Base-by-base conservation (phyloP, 2,113 vertebrate genomes). In the Capreolus pygargus region DNA sequence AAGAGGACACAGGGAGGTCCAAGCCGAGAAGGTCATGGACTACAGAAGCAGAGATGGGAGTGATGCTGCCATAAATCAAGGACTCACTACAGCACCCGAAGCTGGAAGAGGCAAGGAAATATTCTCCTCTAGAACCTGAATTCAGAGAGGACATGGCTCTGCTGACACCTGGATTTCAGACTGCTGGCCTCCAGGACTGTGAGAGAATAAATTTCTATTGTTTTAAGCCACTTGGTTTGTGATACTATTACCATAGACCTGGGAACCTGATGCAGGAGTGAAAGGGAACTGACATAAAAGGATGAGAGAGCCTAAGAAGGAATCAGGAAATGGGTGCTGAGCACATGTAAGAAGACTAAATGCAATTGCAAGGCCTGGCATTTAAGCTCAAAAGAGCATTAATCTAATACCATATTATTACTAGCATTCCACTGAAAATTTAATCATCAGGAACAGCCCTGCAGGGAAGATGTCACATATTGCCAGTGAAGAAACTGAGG, bases 41-140 rank as follows among this genome's bases (percentile, higher is more conserved):
- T 33, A 82, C 0, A 0, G 50, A 45, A 27, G 33, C 50, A 45
- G 74, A 74, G n/a, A 10, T 0, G 12, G 16, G 76, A 57, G 39
- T 4, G 39, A 52, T 1, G 19, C n/a, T 36, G 55, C 39, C 19
- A 6, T 39, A 28, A 60, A 33, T n/a, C 57, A 25, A 39, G 10
- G 33, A 10, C 2, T 6, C 4, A 19, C 33, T 11, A 27, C 27
- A 16, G 21, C 33, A 2, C 10, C 10, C 13, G 27, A n/a, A 27
- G n/a, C 45, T 27, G 27, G 17, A 36, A 67, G 45, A 52, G 8
- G 28, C 16, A 1, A 52, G 58, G 7, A 39, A 39, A 23, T 3
- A 5, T 15, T 1, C 7, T 58, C 45, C 23, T 8, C 54, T 15
- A 19, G 30, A 25, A 27, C 30, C 33, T 61, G 67, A 39, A 13